Evolutionary conservation across 2,888 invertebrate species (phyloP).

Genomic region (Temnothorax rugatulus): DNA sequence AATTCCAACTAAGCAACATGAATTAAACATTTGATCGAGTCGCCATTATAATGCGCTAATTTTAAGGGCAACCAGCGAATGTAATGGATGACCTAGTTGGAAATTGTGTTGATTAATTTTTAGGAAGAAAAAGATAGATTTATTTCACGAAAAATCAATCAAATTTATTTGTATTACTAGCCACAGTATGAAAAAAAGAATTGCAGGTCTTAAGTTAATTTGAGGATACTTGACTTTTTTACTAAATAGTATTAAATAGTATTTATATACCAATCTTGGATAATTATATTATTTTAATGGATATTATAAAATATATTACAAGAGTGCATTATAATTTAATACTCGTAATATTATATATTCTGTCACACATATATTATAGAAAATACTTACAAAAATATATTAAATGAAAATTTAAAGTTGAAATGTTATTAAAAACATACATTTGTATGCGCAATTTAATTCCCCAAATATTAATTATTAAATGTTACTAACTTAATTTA

Average conservation of each 20-base stretch:
- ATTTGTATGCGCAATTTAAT: not conserved
- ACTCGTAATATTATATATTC: not conserved
- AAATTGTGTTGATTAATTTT: constrained; percentile 19
- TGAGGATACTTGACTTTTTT: not conserved
- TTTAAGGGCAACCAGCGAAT: not conserved
- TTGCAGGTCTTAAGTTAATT: not conserved
- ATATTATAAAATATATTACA: not conserved
- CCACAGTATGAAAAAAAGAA: not conserved
- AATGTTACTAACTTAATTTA: not conserved
- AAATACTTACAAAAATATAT: not conserved
- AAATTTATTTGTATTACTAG: not conserved
- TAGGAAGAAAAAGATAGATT: not conserved
- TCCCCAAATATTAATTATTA: not conserved
- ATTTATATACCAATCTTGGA: not conserved
- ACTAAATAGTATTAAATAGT: not conserved
- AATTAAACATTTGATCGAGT: constrained; percentile 43
- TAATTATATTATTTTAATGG: not conserved
- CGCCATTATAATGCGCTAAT: constrained; percentile 25
- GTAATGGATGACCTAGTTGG: not conserved
- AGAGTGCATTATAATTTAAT: not conserved
- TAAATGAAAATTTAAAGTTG: not conserved
- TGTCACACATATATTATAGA: not conserved
- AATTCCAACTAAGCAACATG: constrained; percentile 45
- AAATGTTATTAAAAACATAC: not conserved
- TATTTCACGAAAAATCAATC: not conserved